Percentiles rank a stretch among this genome's conserved stretches.
These are phyloP conservation scores for Monopis laevigella DNA, from an alignment of 2,888 invertebrate genomes.

Conservation along the genomic window DNA sequence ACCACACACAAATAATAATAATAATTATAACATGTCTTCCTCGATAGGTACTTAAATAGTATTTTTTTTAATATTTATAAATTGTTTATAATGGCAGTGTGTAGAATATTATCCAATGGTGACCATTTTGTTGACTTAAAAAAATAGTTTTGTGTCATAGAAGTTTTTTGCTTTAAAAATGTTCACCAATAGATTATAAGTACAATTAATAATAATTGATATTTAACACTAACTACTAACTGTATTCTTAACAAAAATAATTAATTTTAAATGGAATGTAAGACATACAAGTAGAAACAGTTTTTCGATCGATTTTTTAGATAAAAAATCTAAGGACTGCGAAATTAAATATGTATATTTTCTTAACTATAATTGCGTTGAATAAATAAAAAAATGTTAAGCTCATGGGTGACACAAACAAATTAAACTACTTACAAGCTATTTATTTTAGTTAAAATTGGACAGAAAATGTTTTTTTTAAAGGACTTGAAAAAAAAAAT, in stretches of 20 bases:
- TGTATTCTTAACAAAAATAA: slow-evolving; percentile 29
- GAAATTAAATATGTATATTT: no score
- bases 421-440: no score
- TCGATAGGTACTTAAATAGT: slow-evolving; percentile 12
- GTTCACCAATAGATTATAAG: slow-evolving; percentile 43
- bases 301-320: no score
- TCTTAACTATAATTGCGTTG: no score
- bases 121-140: slow-evolving; percentile 27
- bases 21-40: slow-evolving; percentile 12
- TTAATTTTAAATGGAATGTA: slow-evolving; percentile 35
- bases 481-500: no score
- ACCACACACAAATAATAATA: no score
- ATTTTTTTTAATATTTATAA: slow-evolving; percentile 17
- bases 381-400: no score
- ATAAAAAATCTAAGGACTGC: no score
- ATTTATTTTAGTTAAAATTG: no score
- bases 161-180: slow-evolving; percentile 26
- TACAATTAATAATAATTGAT: slow-evolving; percentile 62
- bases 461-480: no score
- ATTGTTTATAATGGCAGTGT: slow-evolving; percentile 46
- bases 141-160: background rate
- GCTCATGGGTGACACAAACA: no score
- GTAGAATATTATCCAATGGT: slow-evolving; percentile 15
- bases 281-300: slow-evolving; percentile 25
- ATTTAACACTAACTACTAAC: slow-evolving; percentile 30